phyloP scores from a whole-genome alignment of 2,888 invertebrate genomes.

The Drosophila quasianomalipes region DNA sequence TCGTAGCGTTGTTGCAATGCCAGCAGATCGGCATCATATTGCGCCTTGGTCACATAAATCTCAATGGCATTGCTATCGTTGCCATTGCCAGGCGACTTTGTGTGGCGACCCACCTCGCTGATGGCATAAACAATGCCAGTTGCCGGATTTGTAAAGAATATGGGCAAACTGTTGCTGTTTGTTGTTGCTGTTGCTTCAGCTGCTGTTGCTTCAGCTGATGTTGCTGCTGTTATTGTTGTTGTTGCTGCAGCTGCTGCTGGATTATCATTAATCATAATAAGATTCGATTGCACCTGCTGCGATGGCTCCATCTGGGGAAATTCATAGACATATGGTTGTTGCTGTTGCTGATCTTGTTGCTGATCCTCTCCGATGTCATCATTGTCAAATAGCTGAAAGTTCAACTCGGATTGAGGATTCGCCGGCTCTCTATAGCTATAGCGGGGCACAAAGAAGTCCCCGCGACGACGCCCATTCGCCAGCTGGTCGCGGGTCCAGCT shows the following conservation, averaged over 20 bases:
- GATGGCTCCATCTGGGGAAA: background rate
- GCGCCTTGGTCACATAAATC: slow-evolving; percentile 82
- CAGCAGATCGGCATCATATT: slow-evolving; percentile 81
- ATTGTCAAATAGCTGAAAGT: slow-evolving; percentile 67
- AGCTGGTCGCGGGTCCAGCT: slow-evolving; percentile 78
- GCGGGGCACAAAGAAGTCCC: slow-evolving; percentile 70
- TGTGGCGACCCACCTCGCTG: slow-evolving; percentile 74
- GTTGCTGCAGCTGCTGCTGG: background rate
- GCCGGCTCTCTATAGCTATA: slow-evolving; percentile 58
- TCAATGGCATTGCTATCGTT: slow-evolving; percentile 56
- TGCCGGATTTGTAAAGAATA: slow-evolving; percentile 83
- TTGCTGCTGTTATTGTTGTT: background rate
- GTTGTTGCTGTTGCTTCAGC: background rate
- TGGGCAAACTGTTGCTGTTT: slow-evolving; percentile 68
- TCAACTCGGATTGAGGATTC: slow-evolving; percentile 42
- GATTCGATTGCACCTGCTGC: slow-evolving; percentile 56
- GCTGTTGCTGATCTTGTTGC: slow-evolving; percentile 5
- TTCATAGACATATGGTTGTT: slow-evolving; percentile 46
- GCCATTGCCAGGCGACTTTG: slow-evolving; percentile 25
- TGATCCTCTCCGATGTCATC: slow-evolving; percentile 18
- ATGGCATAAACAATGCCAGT: slow-evolving; percentile 84
- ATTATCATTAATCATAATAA: slow-evolving; percentile 51
- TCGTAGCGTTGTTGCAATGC: slow-evolving; percentile 71
- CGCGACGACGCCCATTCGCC: slow-evolving; percentile 52
- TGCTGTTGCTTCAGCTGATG: background rate